Conservation (phyloP, 2,113 vertebrate species). For the Ascaphus truei region DNA sequence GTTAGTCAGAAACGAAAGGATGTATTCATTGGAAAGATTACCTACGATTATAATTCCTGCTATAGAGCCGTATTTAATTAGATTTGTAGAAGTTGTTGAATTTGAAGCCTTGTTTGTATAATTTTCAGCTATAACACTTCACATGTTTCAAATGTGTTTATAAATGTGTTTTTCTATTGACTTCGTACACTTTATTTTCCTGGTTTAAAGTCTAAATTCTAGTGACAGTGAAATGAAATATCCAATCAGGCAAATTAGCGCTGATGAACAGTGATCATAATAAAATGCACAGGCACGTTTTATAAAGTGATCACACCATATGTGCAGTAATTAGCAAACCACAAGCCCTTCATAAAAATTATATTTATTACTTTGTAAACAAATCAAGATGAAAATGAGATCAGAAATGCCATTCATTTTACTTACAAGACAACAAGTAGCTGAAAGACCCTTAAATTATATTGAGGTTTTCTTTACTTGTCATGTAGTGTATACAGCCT, state of each 20-base stretch:
- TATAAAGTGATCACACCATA: conserved; percentile 71
- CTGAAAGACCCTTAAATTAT: conserved; percentile 21
- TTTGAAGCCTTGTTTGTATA: conserved; percentile 44
- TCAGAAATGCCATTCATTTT: conserved; percentile 55
- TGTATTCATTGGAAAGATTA: conserved; percentile 72
- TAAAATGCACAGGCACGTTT: conserved; percentile 78
- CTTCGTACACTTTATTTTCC: conserved; percentile 26
- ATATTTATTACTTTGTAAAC: conserved; percentile 79
- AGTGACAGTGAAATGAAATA: conserved; percentile 64
- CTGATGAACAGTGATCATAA: conserved; percentile 69
- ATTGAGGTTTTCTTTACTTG: too few species aligned
- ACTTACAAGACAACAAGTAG: conserved; percentile 37
- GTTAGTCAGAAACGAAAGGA: conserved; percentile 68
- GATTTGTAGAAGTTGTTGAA: conserved; percentile 69
- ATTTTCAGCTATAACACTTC: conserved; percentile 52
- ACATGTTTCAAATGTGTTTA: conserved; percentile 36
- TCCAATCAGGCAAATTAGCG: conserved; percentile 78
- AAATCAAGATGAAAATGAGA: conserved; percentile 72
- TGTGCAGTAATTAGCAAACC: conserved; percentile 76
- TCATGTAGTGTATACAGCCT: too few species aligned
- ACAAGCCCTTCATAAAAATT: conserved; percentile 70
- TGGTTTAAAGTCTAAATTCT: conserved; percentile 39
- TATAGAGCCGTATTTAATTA: conserved; percentile 74
- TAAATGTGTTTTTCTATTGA: conserved; percentile 27
- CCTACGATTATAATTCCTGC: conserved; percentile 69